Percentiles rank a stretch among this genome's conserved stretches.
Evolutionary conservation across 1,140 invertebrate species (phyloP).

Genomic region (Hyposmocoma kahamanoa): DNA sequence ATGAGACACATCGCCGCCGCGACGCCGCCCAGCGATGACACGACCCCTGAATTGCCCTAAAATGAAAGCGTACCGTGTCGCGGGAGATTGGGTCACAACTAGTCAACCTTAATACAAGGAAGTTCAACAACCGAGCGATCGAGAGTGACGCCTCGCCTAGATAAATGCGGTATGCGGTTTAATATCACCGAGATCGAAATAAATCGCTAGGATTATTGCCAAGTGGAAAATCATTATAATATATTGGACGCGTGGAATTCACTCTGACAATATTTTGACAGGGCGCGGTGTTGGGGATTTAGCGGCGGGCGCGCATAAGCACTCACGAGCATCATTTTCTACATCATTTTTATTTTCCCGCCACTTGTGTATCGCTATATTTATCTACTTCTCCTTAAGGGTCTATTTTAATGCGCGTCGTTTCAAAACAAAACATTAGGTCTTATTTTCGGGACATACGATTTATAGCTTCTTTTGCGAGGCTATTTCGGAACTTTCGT

Average conservation of each 20-base stretch:
- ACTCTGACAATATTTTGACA: constrained; percentile 73
- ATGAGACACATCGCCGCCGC: constrained; percentile 38
- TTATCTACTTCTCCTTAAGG: constrained; percentile 33
- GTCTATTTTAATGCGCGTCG: constrained; percentile 38
- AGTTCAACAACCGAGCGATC: constrained; percentile 62
- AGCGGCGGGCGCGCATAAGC: constrained; percentile 31
- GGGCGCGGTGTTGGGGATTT: constrained; percentile 56
- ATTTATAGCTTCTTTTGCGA: constrained; percentile 1
- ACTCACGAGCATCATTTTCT: constrained; percentile 32
- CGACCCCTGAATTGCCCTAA: background rate
- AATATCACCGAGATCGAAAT: constrained; percentile 66
- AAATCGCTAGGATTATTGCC: constrained; percentile 71
- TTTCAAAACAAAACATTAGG: background rate
- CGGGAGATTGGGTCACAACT: too few relatives aligned
- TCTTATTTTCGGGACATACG: constrained; percentile 1
- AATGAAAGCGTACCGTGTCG: too few relatives aligned
- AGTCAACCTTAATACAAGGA: constrained; percentile 42
- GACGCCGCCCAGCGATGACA: constrained; percentile 22
- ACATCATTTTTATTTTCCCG: constrained; percentile 40
- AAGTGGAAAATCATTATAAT: constrained; percentile 68
- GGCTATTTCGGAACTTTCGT: background rate
- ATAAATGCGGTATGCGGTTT: constrained; percentile 62
- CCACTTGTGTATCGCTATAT: constrained; percentile 25
- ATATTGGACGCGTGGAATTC: constrained; percentile 68
- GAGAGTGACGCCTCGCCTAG: constrained; percentile 51